A percentile compares a stretch with the other conserved stretches of the same genome.
These are phyloP conservation scores for Limnephilus rhombicus DNA, from an alignment of 2,888 invertebrate species.

Conservation along the genomic window DNA sequence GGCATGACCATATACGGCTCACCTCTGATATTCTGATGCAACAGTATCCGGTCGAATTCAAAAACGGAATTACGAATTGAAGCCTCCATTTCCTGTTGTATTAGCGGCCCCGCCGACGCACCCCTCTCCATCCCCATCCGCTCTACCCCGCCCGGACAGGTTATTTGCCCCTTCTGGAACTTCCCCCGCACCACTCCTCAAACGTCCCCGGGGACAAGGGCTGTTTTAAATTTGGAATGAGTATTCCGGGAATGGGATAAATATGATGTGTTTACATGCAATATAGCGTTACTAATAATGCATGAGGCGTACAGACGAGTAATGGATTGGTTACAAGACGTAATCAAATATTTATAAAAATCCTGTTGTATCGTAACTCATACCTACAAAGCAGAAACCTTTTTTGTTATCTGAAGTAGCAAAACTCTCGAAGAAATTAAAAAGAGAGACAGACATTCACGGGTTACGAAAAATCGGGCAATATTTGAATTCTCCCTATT, in stretches of 20 bases:
- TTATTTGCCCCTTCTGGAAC: background rate
- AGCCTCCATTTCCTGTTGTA: slow-evolving; percentile 1
- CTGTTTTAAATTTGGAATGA: background rate
- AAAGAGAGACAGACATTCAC: too few species aligned
- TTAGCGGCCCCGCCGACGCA: background rate
- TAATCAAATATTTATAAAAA: background rate
- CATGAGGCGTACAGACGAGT: background rate
- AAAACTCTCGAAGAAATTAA: too few species aligned
- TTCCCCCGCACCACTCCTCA: background rate
- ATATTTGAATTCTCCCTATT: too few species aligned
- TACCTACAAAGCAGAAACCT: background rate
- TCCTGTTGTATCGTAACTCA: background rate
- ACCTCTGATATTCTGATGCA: background rate
- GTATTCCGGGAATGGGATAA: background rate
- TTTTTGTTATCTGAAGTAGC: too few species aligned
- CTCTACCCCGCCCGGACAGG: background rate
- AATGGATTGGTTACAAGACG: background rate
- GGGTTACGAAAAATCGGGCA: too few species aligned
- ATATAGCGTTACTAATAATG: background rate
- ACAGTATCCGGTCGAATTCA: background rate
- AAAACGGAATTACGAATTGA: background rate
- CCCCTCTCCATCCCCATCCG: background rate
- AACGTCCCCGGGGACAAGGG: background rate
- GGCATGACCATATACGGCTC: background rate
- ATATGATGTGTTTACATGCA: background rate